Evolutionary conservation across 1,140 invertebrate genomes (phyloP).

Genomic region (Semibalanus balanoides): DNA sequence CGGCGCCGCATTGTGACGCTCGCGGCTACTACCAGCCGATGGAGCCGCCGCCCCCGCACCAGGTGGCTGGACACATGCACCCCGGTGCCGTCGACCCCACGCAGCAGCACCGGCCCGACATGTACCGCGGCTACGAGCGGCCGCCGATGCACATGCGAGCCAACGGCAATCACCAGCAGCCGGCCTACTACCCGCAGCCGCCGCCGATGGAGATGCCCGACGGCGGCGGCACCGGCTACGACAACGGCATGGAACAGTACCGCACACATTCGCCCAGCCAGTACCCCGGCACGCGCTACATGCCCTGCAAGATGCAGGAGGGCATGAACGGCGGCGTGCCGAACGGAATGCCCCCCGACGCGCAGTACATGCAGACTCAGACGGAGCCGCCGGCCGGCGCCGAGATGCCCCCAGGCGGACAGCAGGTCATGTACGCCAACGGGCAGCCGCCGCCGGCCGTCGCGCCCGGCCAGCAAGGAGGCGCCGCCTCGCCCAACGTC

Average conservation of each 20-base stretch:
- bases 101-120: not conserved
- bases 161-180: not conserved
- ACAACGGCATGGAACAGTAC: not conserved
- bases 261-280: not conserved
- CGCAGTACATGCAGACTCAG: not conserved
- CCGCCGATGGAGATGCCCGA: not conserved
- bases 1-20: not conserved
- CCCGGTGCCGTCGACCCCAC: not conserved
- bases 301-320: not conserved
- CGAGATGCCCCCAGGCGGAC: not conserved
- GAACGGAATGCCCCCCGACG: not conserved
- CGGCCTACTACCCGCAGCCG: not conserved
- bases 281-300: not conserved
- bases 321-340: not conserved
- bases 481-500: not conserved
- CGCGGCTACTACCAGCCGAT: constrained; percentile 1
- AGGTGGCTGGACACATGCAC: not conserved
- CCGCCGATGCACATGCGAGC: not conserved
- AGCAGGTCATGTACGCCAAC: not conserved
- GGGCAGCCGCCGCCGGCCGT: not conserved
- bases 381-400: not conserved
- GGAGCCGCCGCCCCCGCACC: not conserved
- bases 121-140: not conserved
- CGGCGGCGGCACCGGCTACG: not conserved
- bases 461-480: not conserved